Evolutionary conservation across 1,140 invertebrate genomes (phyloP).

Genomic region (Thaumatotibia leucotreta): DNA sequence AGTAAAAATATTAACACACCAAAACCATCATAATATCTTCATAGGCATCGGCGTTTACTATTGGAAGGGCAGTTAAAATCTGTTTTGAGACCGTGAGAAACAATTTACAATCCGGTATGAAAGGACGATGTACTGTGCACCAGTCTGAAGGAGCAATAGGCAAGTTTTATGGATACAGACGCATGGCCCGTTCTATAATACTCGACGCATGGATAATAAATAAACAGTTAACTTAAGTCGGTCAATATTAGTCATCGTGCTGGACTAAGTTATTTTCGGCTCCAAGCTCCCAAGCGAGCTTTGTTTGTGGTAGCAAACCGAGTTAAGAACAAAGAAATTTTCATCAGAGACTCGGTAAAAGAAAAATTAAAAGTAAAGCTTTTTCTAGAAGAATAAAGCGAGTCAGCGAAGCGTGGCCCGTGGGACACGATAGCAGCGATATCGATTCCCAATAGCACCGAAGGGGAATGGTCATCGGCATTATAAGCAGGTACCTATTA

Average conservation of each 20-base stretch:
- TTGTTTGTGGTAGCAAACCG: slow-evolving; percentile 4
- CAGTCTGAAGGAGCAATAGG: slow-evolving; percentile 31
- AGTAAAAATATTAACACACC: slow-evolving; percentile 18
- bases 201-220: slow-evolving; percentile 1
- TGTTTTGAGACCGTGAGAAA: slow-evolving; percentile 40
- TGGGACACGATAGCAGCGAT: slow-evolving; percentile 43
- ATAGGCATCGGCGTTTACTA: slow-evolving; percentile 29
- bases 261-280: slow-evolving; percentile 4
- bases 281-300: slow-evolving; percentile 4
- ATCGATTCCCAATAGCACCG: slow-evolving; percentile 38
- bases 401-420: slow-evolving; percentile 38
- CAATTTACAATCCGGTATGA: slow-evolving; percentile 43
- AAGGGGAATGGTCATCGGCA: slow-evolving; percentile 22
- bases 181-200: not conserved
- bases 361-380: slow-evolving; percentile 20
- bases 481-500: slow-evolving; percentile 14
- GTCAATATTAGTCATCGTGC: slow-evolving; percentile 11
- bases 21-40: slow-evolving; percentile 31
- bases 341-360: slow-evolving; percentile 16
- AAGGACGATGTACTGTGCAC: slow-evolving; percentile 40
- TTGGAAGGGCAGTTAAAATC: slow-evolving; percentile 43
- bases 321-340: slow-evolving; percentile 6
- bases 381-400: slow-evolving; percentile 20
- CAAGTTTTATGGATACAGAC: slow-evolving; percentile 27
- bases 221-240: slow-evolving; percentile 13